Evolutionary conservation across 2,888 invertebrate species (phyloP), one percentile per base, ranked within the genome.

Genomic region (Vesta saturnalis): DNA sequence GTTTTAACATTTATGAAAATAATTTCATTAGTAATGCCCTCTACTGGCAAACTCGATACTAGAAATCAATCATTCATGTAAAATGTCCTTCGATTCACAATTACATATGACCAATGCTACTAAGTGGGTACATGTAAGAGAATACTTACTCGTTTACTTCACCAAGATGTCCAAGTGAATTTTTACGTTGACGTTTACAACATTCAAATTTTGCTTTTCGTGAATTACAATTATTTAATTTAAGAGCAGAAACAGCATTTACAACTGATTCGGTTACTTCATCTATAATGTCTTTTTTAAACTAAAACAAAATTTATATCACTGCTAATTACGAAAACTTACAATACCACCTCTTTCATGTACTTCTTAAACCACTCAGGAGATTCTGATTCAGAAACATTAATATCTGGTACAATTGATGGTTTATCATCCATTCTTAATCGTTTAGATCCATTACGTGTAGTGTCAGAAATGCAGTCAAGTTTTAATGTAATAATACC

Each of bases 291-390:
- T 80, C 81, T 69, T 78, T 75, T 71, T 82, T 82, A 56, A 82
- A 80, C 83, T 83, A 66, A 30, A 79, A 76, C 22, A 18, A 30
- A 54, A 67, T 64, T 46, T 56, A 58, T 60, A 59, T 49, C 49
- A 52, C 12, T n/a, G 18, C 2, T 1, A 39, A 39, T 39, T 4
- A 4, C 39, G n/a, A 23, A 23, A 23, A 23, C 23, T 3, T 23
- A 23, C 23, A 23, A 23, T n/a, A 8, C 19, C 68, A 77, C 84
- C 79, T 79, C 78, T 62, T 79, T 78, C 83, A 84, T 83, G 64
- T 83, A 82, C 57, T 77, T 78, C 18, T 74, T 73, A 64, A 84
- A 84, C 83, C 84, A 84, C 56, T 75, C 74, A 1, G 84, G 84
- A 12, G 82, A 35, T 3, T 46, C 60, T 47, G 43, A 18, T 47